Evolutionary conservation across 1,140 invertebrate genomes (phyloP), one percentile per base, ranked within the genome.

Genomic region (Bombus turneri): DNA sequence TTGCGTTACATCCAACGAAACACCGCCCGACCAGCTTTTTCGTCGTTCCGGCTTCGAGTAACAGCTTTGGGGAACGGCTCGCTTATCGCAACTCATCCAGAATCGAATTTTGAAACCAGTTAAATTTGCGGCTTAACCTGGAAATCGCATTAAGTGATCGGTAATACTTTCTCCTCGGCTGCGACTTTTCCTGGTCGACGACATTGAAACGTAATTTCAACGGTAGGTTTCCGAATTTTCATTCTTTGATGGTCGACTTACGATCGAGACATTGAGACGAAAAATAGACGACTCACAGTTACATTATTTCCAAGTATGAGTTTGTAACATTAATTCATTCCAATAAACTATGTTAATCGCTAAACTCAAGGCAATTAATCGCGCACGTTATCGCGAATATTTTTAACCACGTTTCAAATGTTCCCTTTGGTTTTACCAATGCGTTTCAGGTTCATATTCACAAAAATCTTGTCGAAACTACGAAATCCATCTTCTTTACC

Each of bases 91-190:
- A 34, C 6, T 41, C 64, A 28, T 34, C n/a, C 62, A 37, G 28
- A 72, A 81, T 81, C 81, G 57, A 82, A 28, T 37, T 66, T 66
- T 13, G 71, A 75, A 82, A 82, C 71, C 68, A 22, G 34, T 28
- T 81, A 22, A 81, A 72, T 81, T 81, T 81, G 31, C 69, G 31
- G 47, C 68, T 47, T 37, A 66, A 25, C 57, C 72, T 37, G 34
- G 66, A 34, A 57, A 78, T 76, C 82, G 64, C 41, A 71, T 71
- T 57, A 31, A 15, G 22, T 25, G 18, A n/a, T 34, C 41, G 47
- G 25, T 59, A 47, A 59, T n/a, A 59, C 47, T 57, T 57, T 59
- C 47, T 6, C 4, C 25, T n/a, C 64, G 64, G 18, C 22, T 22
- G 28, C 53, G 34, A 64, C 37, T 78, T 15, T 66, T 31, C 18